Conservation (phyloP, 2,113 vertebrate species). For the Alethe castanea region DNA sequence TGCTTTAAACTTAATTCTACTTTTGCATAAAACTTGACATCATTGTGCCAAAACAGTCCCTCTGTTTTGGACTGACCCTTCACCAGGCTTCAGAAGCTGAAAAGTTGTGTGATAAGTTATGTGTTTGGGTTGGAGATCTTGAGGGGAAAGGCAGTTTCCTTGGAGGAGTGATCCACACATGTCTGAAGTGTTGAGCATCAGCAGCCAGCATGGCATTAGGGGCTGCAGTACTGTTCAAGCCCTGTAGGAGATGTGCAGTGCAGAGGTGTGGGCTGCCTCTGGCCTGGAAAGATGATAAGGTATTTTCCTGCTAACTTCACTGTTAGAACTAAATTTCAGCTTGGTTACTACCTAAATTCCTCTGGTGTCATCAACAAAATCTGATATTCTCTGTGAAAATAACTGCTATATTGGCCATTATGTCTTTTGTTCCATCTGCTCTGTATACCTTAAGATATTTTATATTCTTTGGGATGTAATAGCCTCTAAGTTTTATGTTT, state of each 20-base stretch:
- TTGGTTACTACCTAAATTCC: background rate
- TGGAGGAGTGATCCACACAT: background rate
- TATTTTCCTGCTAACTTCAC: background rate
- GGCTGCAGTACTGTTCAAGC: background rate
- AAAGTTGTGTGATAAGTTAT: background rate
- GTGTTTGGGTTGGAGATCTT: background rate
- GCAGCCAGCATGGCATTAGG: accelerated
- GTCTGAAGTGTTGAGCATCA: background rate
- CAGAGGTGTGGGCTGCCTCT: background rate
- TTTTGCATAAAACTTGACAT: background rate
- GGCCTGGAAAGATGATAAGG: background rate
- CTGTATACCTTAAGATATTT: background rate
- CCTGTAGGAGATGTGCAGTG: background rate
- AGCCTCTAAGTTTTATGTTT: background rate
- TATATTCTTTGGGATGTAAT: background rate
- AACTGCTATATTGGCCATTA: background rate
- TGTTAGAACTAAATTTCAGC: background rate
- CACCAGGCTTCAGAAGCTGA: background rate
- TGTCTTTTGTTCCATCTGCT: background rate
- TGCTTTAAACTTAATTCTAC: background rate
- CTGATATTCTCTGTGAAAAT: background rate
- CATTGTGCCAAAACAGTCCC: background rate
- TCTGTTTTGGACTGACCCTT: background rate
- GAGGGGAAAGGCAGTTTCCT: background rate
- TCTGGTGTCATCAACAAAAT: background rate